Percentiles rank a stretch among this genome's conserved stretches.
Conservation (phyloP, 2,888 invertebrate species). For the Drosophila austrosaltans region DNA sequence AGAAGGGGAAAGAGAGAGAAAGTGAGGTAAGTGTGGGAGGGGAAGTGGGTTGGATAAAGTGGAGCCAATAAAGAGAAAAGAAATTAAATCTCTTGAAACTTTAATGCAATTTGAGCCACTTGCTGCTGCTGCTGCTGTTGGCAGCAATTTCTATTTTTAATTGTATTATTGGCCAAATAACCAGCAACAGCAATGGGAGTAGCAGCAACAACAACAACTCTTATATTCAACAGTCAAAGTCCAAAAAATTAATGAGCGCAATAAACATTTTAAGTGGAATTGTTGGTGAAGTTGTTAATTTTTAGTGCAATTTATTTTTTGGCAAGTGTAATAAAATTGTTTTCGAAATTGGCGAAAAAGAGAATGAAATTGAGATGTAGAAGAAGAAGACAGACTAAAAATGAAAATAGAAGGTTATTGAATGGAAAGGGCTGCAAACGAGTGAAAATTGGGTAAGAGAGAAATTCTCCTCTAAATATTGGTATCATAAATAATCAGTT, state of each 20-base stretch:
- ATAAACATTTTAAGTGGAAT: slow-evolving; percentile 80
- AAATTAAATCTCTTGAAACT: slow-evolving; percentile 73
- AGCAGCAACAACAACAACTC: slow-evolving; percentile 25
- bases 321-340: slow-evolving; percentile 77
- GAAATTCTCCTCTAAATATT: slow-evolving; percentile 23
- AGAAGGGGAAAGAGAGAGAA: background rate
- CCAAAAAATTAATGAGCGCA: slow-evolving; percentile 75
- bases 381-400: background rate
- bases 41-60: background rate
- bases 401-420: too few relatives aligned
- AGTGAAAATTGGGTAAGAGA: background rate
- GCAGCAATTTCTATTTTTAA: slow-evolving; percentile 43
- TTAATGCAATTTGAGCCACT: slow-evolving; percentile 66
- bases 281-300: slow-evolving; percentile 79
- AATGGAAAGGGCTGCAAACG: background rate
- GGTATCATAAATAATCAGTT: slow-evolving; percentile 75
- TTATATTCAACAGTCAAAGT: slow-evolving; percentile 59
- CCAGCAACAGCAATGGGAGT: slow-evolving; percentile 19
- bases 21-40: background rate
- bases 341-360: slow-evolving; percentile 59
- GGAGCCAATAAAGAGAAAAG: slow-evolving; percentile 10
- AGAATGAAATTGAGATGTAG: background rate
- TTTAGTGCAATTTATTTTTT: slow-evolving; percentile 79
- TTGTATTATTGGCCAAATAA: slow-evolving; percentile 35
- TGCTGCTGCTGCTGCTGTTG: slow-evolving; percentile 24